Evolutionary conservation across 1,140 invertebrate species (phyloP).

Genomic region (Procambarus clarkii): DNA sequence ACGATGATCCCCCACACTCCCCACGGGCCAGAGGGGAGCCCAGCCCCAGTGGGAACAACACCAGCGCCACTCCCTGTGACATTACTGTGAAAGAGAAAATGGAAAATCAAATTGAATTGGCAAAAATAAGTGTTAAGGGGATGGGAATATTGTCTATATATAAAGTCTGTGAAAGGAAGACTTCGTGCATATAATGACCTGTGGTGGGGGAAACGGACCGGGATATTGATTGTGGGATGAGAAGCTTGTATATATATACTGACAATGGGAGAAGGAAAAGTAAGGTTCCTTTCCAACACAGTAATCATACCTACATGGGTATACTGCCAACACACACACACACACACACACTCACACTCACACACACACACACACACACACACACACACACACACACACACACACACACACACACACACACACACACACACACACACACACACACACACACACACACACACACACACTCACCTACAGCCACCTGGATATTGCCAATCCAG

Average conservation of each 20-base stretch:
- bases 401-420: not conserved
- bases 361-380: not conserved
- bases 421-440: constrained; percentile 15
- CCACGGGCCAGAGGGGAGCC: constrained; percentile 44
- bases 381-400: not conserved
- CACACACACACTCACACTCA: not conserved
- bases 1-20: constrained; percentile 54
- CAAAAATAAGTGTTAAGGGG: not conserved
- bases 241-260: too few relatives aligned
- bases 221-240: too few relatives aligned
- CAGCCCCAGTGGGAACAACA: constrained; percentile 52
- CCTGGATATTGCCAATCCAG: constrained; percentile 57
- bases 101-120: not conserved
- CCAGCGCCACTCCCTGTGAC: constrained; percentile 58
- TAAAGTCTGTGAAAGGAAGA: not conserved
- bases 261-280: too few relatives aligned
- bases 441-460: not conserved
- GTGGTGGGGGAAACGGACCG: not conserved
- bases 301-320: too few relatives aligned
- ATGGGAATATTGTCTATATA: not conserved
- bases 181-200: not conserved
- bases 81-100: constrained; percentile 29
- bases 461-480: constrained; percentile 38
- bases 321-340: too few relatives aligned
- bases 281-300: too few relatives aligned